These are phyloP conservation scores for Callaeas wilsoni DNA, from an alignment of 2,113 vertebrate species.

Conservation along the genomic window DNA sequence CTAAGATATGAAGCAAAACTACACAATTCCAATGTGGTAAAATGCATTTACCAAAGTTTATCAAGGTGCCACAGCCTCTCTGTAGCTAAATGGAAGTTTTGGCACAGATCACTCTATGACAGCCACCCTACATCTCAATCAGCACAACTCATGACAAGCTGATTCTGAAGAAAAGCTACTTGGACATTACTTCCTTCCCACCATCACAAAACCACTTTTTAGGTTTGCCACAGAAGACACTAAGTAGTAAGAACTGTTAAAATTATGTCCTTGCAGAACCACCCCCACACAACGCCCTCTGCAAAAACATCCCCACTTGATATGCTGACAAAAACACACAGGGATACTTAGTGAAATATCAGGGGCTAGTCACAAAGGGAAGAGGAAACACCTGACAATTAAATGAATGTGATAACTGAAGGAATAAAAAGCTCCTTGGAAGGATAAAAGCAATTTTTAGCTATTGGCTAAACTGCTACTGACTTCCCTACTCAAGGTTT, in stretches of 20 bases:
- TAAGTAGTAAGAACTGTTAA: neutral
- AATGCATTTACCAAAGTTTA: neutral
- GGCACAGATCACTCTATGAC: neutral
- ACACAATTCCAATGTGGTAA: neutral
- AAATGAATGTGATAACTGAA: neutral
- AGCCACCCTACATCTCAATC: neutral
- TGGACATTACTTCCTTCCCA: neutral
- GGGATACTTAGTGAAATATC: neutral
- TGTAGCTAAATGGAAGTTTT: neutral
- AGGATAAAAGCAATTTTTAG: neutral
- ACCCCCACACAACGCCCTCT: rapidly evolving
- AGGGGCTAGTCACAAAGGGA: neutral
- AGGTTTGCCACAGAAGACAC: neutral
- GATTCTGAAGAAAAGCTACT: neutral
- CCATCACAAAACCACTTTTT: neutral
- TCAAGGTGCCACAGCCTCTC: neutral
- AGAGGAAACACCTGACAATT: neutral
- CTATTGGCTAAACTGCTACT: neutral
- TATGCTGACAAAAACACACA: neutral
- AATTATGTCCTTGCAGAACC: neutral
- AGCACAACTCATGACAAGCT: neutral
- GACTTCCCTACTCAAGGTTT: neutral
- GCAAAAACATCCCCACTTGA: neutral
- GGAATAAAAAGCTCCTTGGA: neutral
- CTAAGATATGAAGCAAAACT: neutral